Conservation (phyloP, 1,140 invertebrate genomes). For the Drosophila erecta region DNA sequence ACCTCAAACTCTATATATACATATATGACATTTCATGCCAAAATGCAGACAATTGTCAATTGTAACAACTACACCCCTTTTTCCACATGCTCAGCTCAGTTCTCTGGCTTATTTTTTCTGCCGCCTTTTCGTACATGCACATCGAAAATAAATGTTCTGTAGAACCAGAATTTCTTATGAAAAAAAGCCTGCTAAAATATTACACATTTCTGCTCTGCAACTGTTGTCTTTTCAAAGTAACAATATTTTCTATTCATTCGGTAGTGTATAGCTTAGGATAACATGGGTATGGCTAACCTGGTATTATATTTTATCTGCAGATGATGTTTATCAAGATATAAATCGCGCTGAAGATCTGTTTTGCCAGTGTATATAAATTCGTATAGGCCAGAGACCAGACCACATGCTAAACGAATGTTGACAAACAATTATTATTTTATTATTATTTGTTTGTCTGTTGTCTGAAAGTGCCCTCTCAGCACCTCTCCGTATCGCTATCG, state of each 20-base stretch:
- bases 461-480: constrained; percentile 37
- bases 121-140: constrained; percentile 6
- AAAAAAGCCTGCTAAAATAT: not conserved
- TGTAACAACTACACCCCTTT: constrained; percentile 76
- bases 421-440: constrained; percentile 83
- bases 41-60: constrained; percentile 80
- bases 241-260: not conserved
- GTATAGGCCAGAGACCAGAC: constrained; percentile 33
- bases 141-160: too few relatives aligned
- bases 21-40: constrained; percentile 77
- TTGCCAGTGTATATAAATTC: constrained; percentile 22
- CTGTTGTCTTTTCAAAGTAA: too few relatives aligned
- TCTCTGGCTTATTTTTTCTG: constrained; percentile 6
- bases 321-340: not conserved
- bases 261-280: not conserved
- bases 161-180: too few relatives aligned
- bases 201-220: too few relatives aligned
- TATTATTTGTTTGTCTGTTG: constrained; percentile 80
- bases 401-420: constrained; percentile 83
- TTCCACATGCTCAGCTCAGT: constrained; percentile 23
- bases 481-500: constrained; percentile 21
- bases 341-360: not conserved
- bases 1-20: constrained; percentile 15
- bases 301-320: not conserved
- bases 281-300: not conserved